phyloP scores from a whole-genome alignment of 2,113 vertebrate species.

The Galbula dea region DNA sequence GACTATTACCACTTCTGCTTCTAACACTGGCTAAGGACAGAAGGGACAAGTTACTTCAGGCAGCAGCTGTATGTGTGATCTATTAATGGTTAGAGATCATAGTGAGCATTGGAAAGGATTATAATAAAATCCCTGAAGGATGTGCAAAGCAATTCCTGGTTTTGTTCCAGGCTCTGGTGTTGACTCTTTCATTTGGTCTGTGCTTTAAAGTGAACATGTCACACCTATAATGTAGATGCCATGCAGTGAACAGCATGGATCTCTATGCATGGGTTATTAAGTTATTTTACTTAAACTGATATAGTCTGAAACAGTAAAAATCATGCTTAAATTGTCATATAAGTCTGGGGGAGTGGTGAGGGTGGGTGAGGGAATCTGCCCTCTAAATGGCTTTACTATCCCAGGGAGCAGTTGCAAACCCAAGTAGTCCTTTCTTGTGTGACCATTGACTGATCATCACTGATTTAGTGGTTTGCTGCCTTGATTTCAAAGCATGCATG shows the following conservation, averaged over 20 bases:
- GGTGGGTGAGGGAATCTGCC: neutral
- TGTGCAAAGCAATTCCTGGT: neutral
- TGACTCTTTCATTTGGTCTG: neutral
- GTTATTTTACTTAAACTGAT: neutral
- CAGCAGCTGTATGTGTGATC: neutral
- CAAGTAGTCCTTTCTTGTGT: neutral
- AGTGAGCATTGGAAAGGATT: neutral
- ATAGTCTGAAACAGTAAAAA: neutral
- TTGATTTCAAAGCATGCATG: neutral
- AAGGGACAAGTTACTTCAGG: neutral
- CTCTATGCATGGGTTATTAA: neutral
- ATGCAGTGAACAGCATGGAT: neutral
- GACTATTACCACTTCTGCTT: neutral
- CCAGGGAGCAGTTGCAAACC: neutral
- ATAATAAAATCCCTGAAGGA: neutral
- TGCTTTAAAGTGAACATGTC: neutral
- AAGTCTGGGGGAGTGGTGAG: accelerated
- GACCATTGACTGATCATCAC: neutral
- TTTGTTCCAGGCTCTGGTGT: neutral
- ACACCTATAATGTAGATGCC: neutral
- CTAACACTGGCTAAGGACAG: neutral
- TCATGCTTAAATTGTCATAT: neutral
- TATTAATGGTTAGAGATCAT: neutral
- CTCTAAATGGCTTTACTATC: neutral
- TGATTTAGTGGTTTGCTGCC: neutral